Evolutionary conservation across 2,888 invertebrate genomes (phyloP), one percentile per base, ranked within the genome.

Genomic region (Diaprepes abbreviatus): DNA sequence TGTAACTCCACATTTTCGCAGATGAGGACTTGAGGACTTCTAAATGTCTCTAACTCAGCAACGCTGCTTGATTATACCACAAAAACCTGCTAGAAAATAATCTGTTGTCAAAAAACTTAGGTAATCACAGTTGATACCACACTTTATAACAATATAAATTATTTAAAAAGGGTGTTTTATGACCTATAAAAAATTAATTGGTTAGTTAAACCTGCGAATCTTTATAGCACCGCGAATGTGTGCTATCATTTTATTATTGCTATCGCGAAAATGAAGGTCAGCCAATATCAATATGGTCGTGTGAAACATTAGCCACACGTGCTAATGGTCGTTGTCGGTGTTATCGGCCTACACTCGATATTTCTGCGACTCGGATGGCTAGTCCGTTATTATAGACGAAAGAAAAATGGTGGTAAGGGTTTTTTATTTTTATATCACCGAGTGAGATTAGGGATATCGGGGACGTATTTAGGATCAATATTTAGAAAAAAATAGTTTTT

Each of bases 211-310:
- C 16, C n/a, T 17, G 40, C 17, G 9, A 36, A 36, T 14, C 36
- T 16, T 40, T 40, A 40, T 40, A 40, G 40, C 40, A 17, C 16
- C 17, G n/a, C 9, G 17, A 40, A 10, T 17, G 17, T 40, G 17
- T 17, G 40, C 17, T 17, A 17, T 40, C 16, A 43, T 21, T 43
- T 43, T n/a, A 21, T 43, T 43, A 40, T 40, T 17, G 17, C 16
- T 40, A 43, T 43, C 43, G 43, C 43, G 10, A 43, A 43, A 21
- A 19, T 43, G 43, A 43, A 43, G 43, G 43, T 21, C 21, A 43
- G 1, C n/a, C 43, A n/a, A 43, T 43, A 43, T 43, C 43, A 43
- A 43, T 24, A 4, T 21, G 5, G 21, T 16, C 1, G 14, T 36
- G 12, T 7, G 1, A 43, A 16, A 21, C 43, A 43, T 19, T 43